Evolutionary conservation across 2,888 invertebrate genomes (phyloP), one percentile per base, ranked within the genome.

Genomic region (Hemicrepidius hirtus): DNA sequence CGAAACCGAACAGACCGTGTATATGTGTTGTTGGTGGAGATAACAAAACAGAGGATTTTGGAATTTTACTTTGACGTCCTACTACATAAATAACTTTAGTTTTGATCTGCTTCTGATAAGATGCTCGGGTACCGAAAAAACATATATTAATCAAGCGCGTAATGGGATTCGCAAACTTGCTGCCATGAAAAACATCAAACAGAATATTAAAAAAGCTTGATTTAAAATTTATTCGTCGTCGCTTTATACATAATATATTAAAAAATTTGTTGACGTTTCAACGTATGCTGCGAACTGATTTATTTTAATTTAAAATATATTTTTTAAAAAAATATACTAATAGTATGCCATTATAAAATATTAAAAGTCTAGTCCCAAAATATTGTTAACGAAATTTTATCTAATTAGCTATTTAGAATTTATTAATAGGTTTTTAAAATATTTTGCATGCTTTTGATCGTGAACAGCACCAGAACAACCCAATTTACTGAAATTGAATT

Each of bases 221-320:
- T 49, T 49, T 49, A 49, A 49, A 49, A 49, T 49, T 49, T 49
- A 49, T 49, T 49, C 21, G 49, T 49, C 10, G 49, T 9, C 49
- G 21, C 21, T 49, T 49, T 21, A 18, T 49, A 49, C 16, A 49
- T 49, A 49, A 49, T 49, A 49, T 24, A 49, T 49, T 49, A 20
- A 49, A 49, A 49, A 49, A 12, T 12, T 49, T 24, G 16, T 49
- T 12, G 12, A 49, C 49, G 0, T 49, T 49, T 49, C 20, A 49
- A 0, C 10, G 12, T 21, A 21, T 24, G 18, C 9, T 32, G 7
- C 12, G 21, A 20, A 3, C 49, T 20, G 49, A 7, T 24, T 49
- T 24, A 24, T 3, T 21, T 12, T 5, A 1, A 32, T 5, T 32
- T 32, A 32, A 32, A 5, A 6, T 32, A 32, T 32, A 32, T 32